Evolutionary conservation across 2,888 invertebrate genomes (phyloP), one percentile per base, ranked within the genome.

Genomic region (Lycophotia porphyrea): DNA sequence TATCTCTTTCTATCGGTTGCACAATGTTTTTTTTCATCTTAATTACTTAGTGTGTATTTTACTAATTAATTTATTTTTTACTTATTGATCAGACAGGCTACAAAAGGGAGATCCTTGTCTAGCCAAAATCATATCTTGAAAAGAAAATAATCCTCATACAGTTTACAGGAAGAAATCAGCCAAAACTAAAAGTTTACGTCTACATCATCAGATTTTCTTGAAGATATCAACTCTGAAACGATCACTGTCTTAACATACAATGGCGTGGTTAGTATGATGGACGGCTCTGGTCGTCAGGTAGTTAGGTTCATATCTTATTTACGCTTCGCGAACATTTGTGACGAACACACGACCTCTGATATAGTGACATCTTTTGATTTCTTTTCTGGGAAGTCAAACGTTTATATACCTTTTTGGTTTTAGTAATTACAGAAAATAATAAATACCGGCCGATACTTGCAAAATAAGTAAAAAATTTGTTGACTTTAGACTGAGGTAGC

Each of bases 231-330:
- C 84, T 87, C 81, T 60, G 88, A 87, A 70, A 65, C 71, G 71
- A 74, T 76, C 42, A 68, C 60, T 76, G 76, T 78, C 67, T 77
- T 73, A 82, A 82, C 80, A 80, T 79, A 58, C 76, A 85, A 82
- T 68, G 78, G 42, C 49, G 75, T 74, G 49, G 67, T 69, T 65
- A 65, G 49, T 71, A 71, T 87, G 81, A 86, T 85, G 81, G 85
- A 86, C 90, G 88, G 91, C 91, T 91, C 89, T 92, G 92, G 90
- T 85, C 84, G 90, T 83, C 84, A 83, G 75, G 88, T 88, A 86
- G 64, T 66, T 68, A 34, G 44, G 24, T 70, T 67, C 78, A 90
- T 90, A 91, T 92, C 91, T 93, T 93, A 93, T 93, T 92, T 92
- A 92, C 91, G 90, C 91, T 90, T 87, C 84, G 82, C 77, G 84